Evolutionary conservation across 1,140 invertebrate genomes (phyloP).

Genomic region (Polyergus mexicanus): DNA sequence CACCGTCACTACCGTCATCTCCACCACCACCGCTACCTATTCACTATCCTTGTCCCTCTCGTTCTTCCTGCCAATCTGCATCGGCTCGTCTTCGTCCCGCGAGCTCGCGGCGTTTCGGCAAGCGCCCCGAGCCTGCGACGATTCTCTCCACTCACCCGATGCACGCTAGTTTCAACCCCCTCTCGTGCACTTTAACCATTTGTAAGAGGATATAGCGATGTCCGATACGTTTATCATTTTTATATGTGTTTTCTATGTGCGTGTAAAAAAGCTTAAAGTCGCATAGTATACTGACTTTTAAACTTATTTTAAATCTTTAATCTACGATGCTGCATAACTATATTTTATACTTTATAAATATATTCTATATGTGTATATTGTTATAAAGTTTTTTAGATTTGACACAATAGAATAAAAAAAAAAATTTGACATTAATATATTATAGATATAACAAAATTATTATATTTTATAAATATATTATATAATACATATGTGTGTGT

Average conservation of each 20-base stretch:
- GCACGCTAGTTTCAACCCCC: conserved; percentile 60
- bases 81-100: conserved; percentile 34
- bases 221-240: conserved; percentile 30
- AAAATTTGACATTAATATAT: background rate
- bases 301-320: background rate
- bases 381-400: background rate
- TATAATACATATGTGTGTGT: background rate
- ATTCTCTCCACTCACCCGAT: conserved; percentile 59
- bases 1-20: conserved; percentile 6
- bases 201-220: conserved; percentile 16
- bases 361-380: background rate
- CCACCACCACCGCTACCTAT: conserved; percentile 1
- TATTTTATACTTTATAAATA: no score
- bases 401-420: background rate
- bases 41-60: conserved; percentile 35
- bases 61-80: conserved; percentile 40
- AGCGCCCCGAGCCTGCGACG: conserved; percentile 71
- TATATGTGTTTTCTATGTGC: background rate
- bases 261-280: background rate
- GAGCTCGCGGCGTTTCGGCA: conserved; percentile 64
- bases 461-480: background rate
- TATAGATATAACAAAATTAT: background rate
- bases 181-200: conserved; percentile 38
- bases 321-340: background rate
- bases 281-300: background rate